Evolutionary conservation across 2,888 invertebrate species (phyloP).

Genomic region (Orthosia gothica): DNA sequence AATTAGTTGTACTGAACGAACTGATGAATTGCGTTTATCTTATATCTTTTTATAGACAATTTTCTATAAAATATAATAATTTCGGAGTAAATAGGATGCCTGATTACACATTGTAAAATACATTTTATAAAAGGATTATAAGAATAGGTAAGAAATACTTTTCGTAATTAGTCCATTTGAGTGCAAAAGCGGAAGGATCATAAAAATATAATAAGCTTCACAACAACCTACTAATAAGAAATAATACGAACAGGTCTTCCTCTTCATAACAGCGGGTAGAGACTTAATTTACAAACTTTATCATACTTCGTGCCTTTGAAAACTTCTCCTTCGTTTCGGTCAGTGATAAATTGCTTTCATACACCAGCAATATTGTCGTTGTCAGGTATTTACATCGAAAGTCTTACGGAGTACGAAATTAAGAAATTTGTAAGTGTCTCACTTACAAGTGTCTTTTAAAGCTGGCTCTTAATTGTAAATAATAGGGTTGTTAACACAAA

Average conservation of each 20-base stretch:
- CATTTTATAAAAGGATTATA: too few species aligned
- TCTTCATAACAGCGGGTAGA: conserved; percentile 38
- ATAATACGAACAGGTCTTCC: conserved; percentile 28
- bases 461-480: neutral
- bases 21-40: too few species aligned
- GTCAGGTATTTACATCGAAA: conserved; percentile 58
- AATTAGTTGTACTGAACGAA: too few species aligned
- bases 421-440: conserved; percentile 33
- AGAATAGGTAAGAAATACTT: neutral
- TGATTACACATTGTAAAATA: too few species aligned
- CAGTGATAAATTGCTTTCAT: conserved; percentile 68
- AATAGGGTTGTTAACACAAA: too few species aligned
- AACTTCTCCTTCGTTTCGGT: conserved; percentile 60
- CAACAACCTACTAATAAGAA: neutral
- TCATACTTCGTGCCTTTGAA: conserved; percentile 55
- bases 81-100: too few species aligned
- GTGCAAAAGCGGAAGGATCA: neutral
- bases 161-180: neutral
- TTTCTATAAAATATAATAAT: too few species aligned
- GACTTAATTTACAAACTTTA: conserved; percentile 71
- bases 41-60: too few species aligned
- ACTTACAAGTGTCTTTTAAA: neutral
- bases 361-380: conserved; percentile 60
- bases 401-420: conserved; percentile 34
- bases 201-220: neutral